Percentiles rank a stretch among this genome's conserved stretches.
Conservation (phyloP, 2,113 vertebrate genomes). For the Ciconia maguari region DNA sequence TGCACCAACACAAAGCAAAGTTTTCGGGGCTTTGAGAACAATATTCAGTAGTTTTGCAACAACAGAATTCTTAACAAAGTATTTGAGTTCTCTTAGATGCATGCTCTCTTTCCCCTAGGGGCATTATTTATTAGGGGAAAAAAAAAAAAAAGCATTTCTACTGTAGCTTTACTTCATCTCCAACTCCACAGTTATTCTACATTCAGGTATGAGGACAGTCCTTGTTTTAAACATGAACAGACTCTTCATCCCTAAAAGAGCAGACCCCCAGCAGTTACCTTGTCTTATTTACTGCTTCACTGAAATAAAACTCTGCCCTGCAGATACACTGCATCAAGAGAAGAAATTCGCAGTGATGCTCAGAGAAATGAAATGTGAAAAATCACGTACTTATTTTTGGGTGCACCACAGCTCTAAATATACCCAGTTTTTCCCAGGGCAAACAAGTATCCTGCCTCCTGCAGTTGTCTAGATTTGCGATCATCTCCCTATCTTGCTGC, state of each 20-base stretch:
- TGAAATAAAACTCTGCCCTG: not conserved
- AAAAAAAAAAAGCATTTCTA: not conserved
- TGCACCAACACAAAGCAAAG: not conserved
- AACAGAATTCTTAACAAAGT: not conserved
- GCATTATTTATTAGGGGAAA: not conserved
- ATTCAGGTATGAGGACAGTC: fast-evolving
- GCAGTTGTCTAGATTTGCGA: not conserved
- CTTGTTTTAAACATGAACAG: not conserved
- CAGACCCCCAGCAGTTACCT: not conserved
- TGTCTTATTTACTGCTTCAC: not conserved
- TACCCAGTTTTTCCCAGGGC: not conserved
- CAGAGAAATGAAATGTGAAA: not conserved
- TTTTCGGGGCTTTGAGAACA: not conserved
- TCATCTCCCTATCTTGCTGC: not conserved
- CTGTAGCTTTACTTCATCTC: not conserved
- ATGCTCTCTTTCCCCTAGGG: not conserved
- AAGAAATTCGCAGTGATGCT: not conserved
- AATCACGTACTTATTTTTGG: not conserved
- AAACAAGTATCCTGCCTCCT: not conserved
- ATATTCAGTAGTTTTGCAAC: not conserved
- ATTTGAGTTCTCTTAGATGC: not conserved
- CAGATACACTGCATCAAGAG: not conserved
- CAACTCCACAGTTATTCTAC: not conserved
- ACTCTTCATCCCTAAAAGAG: not conserved
- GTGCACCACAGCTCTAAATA: not conserved